These are phyloP conservation scores for Apamea monoglypha DNA, from an alignment of 2,888 invertebrate genomes.

Conservation along the genomic window DNA sequence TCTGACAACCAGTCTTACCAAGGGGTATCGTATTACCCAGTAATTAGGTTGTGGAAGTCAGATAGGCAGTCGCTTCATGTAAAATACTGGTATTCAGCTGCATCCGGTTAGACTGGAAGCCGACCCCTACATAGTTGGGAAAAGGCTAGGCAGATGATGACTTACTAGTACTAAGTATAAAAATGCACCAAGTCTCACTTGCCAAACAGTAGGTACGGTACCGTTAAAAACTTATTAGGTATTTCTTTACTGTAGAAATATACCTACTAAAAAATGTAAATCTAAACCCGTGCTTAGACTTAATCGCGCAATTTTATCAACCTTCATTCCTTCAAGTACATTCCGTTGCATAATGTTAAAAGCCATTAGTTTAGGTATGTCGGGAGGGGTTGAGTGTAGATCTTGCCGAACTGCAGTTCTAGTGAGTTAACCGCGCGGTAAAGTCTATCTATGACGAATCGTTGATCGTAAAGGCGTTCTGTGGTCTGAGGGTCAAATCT, in stretches of 20 bases:
- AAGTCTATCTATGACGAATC: slow-evolving; percentile 60
- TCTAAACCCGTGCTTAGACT: slow-evolving; percentile 21
- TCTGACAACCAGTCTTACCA: no score
- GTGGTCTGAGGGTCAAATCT: no score
- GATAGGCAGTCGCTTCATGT: no score
- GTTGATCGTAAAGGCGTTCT: slow-evolving; percentile 55
- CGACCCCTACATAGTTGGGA: no score
- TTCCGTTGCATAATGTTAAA: slow-evolving; percentile 62
- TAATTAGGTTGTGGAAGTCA: no score
- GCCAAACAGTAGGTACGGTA: neutral
- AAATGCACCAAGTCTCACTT: neutral
- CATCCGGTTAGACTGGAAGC: no score
- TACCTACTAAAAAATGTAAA: neutral
- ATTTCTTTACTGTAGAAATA: neutral
- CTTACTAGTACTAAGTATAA: no score
- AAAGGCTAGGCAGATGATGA: no score
- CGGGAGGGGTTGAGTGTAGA: slow-evolving; percentile 62
- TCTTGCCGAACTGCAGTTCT: slow-evolving; percentile 40
- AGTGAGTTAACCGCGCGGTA: slow-evolving; percentile 53
- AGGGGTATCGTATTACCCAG: no score
- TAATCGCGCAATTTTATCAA: slow-evolving; percentile 50
- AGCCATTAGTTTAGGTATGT: slow-evolving; percentile 61
- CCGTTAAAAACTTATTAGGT: neutral
- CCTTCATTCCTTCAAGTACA: slow-evolving; percentile 52
- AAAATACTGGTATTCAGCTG: no score